These are phyloP conservation scores for Crotalus tigris DNA, from an alignment of 2,113 vertebrate species.

Conservation along the genomic window DNA sequence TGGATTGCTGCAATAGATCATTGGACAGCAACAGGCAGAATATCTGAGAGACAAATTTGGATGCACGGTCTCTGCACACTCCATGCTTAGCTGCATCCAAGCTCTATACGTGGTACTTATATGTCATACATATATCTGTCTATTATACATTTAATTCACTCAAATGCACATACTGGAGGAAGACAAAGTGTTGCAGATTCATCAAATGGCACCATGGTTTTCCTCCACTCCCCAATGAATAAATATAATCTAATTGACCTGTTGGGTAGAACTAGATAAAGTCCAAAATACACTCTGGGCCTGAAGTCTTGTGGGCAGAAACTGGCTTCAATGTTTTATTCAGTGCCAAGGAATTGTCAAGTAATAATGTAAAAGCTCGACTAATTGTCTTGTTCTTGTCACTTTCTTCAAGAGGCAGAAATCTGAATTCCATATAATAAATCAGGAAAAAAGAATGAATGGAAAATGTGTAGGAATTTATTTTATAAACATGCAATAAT, in stretches of 20 bases:
- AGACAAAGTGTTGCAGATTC: conserved; percentile 1
- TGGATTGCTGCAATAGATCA: conserved; percentile 49
- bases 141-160: conserved; percentile 21
- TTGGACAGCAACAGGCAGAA: conserved; percentile 35
- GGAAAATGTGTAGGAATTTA: too few species aligned
- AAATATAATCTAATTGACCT: not conserved
- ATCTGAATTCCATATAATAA: not conserved
- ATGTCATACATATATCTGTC: not conserved
- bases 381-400: not conserved
- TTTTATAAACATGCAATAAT: too few species aligned
- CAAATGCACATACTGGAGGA: not conserved
- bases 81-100: not conserved
- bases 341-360: not conserved
- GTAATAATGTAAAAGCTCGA: not conserved
- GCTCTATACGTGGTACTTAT: not conserved
- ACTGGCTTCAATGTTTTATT: not conserved
- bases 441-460: not conserved
- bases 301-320: not conserved
- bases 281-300: not conserved
- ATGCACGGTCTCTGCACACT: not conserved
- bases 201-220: not conserved
- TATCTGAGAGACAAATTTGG: conserved; percentile 47
- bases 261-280: not conserved
- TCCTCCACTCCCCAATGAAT: not conserved
- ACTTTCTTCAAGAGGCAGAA: not conserved